Evolutionary conservation across 2,113 vertebrate genomes (phyloP).

Genomic region (Plestiodon gilberti): DNA sequence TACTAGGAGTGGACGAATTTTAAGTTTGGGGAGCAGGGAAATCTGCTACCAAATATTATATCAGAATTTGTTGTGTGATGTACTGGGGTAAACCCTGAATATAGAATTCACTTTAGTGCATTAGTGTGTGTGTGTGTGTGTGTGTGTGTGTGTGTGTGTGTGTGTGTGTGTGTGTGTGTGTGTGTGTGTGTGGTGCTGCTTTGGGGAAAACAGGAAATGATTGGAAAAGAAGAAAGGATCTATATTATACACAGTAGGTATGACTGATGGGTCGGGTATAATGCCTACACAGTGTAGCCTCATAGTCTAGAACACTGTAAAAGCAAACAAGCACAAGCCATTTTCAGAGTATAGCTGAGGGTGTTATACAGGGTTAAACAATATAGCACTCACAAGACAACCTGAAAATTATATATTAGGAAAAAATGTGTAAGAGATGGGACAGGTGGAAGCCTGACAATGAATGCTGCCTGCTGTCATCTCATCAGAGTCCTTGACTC

Average conservation of each 20-base stretch:
- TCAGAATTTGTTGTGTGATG: background rate
- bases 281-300: background rate
- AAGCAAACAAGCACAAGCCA: constrained; percentile 20
- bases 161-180: background rate
- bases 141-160: background rate
- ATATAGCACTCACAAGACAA: constrained; percentile 15
- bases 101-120: background rate
- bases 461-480: constrained; percentile 54
- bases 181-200: background rate
- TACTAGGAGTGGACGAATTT: background rate
- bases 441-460: constrained; percentile 55
- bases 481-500: constrained; percentile 50
- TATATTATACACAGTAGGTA: background rate
- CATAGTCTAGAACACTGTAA: background rate
- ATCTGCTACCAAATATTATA: background rate
- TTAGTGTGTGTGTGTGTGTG: background rate
- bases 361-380: constrained; percentile 39
- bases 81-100: background rate
- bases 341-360: constrained; percentile 21
- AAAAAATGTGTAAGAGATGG: constrained; percentile 31
- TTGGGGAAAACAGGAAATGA: background rate
- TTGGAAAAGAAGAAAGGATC: background rate
- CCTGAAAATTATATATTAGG: constrained; percentile 37
- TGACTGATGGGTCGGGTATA: background rate
- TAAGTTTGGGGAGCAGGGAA: background rate